These are phyloP conservation scores for Hydrophis major DNA, from an alignment of 2,797 vertebrate species.

Conservation along the genomic window DNA sequence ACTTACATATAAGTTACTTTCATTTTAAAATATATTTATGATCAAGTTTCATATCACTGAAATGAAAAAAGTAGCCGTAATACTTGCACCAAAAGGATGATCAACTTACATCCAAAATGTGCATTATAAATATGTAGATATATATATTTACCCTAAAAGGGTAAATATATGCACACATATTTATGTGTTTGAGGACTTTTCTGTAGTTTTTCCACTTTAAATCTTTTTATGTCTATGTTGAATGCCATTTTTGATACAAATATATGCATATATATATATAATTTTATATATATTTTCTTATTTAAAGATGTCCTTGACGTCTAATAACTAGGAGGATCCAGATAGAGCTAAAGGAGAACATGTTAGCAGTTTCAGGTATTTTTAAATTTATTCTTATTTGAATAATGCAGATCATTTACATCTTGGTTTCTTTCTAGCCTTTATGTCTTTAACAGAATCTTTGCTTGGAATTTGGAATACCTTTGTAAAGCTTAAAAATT, in stretches of 20 bases:
- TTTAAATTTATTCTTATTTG: neutral
- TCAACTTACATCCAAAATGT: neutral
- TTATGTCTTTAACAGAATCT: neutral
- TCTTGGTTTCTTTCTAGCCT: neutral
- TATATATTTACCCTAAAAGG: neutral
- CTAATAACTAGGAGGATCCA: slow-evolving; percentile 19
- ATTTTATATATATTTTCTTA: slow-evolving; percentile 33
- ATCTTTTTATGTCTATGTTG: neutral
- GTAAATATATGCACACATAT: neutral
- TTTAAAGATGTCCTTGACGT: slow-evolving; percentile 36
- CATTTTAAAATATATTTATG: neutral
- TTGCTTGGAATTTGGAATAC: neutral
- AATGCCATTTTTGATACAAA: slow-evolving; percentile 29
- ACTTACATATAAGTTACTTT: neutral
- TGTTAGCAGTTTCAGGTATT: slow-evolving; percentile 53
- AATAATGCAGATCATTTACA: neutral
- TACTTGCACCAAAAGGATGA: neutral
- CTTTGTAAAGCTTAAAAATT: neutral
- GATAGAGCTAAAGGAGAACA: slow-evolving; percentile 36
- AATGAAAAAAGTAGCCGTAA: neutral
- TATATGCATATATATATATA: slow-evolving; percentile 42
- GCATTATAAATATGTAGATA: neutral
- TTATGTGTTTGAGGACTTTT: neutral
- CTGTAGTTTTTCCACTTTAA: neutral
- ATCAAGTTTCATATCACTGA: neutral